These are phyloP conservation scores for Belonocnema kinseyi DNA, from an alignment of 1,140 invertebrate genomes.

Conservation along the genomic window DNA sequence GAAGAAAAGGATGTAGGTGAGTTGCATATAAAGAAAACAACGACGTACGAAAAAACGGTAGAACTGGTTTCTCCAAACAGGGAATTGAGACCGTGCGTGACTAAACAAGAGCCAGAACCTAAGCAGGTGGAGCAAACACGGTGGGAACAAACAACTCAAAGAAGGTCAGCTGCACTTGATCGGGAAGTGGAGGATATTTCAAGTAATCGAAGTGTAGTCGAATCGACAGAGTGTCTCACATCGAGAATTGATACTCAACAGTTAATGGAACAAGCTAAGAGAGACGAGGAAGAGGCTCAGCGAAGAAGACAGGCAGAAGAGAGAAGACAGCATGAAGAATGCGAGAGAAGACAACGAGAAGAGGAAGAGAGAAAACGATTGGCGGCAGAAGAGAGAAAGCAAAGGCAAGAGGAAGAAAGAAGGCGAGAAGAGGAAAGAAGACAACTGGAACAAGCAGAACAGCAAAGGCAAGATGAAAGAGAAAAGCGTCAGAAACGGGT, in stretches of 20 bases:
- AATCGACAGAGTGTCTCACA: slow-evolving; percentile 61
- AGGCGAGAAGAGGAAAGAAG: slow-evolving; percentile 53
- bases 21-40: slow-evolving; percentile 70
- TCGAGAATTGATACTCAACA: slow-evolving; percentile 67
- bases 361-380: slow-evolving; percentile 55
- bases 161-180: slow-evolving; percentile 50
- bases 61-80: slow-evolving; percentile 60
- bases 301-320: slow-evolving; percentile 60
- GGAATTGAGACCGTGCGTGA: slow-evolving; percentile 42
- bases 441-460: slow-evolving; percentile 46
- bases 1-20: slow-evolving; percentile 69
- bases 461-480: slow-evolving; percentile 58
- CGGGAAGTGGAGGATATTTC: slow-evolving; percentile 56
- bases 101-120: slow-evolving; percentile 2
- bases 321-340: slow-evolving; percentile 55
- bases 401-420: slow-evolving; percentile 53
- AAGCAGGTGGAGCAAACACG: slow-evolving; percentile 21
- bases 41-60: slow-evolving; percentile 71
- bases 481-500: slow-evolving; percentile 53
- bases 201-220: slow-evolving; percentile 50
- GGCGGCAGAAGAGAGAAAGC: slow-evolving; percentile 54
- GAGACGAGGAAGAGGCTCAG: slow-evolving; percentile 62
- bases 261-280: slow-evolving; percentile 64
- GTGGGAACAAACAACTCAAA: slow-evolving; percentile 30
- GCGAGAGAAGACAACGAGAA: slow-evolving; percentile 55